Percentiles rank a stretch among this genome's conserved stretches.
Conservation (phyloP, 2,113 vertebrate genomes). For the Cochlearius cochlearius region DNA sequence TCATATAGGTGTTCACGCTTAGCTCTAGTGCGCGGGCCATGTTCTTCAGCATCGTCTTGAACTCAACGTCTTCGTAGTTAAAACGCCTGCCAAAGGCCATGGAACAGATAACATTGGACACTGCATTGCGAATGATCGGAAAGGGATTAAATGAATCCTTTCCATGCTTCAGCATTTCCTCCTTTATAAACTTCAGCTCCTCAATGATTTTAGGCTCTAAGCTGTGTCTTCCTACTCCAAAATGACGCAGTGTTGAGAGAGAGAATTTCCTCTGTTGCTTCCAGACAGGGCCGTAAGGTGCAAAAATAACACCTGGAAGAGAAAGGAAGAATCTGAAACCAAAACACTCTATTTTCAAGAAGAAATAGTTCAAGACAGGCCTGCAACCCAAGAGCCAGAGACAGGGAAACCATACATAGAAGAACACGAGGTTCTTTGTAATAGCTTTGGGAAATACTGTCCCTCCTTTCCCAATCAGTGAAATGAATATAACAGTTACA, state of each 20-base stretch:
- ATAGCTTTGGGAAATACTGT: not conserved
- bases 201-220: constrained; percentile 89
- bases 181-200: constrained; percentile 83
- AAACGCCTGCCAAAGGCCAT: constrained; percentile 89
- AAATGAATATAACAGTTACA: not conserved
- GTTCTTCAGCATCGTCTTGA: constrained; percentile 81
- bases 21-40: constrained; percentile 88
- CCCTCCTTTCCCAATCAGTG: not conserved
- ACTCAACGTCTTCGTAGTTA: constrained; percentile 83
- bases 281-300: constrained; percentile 90
- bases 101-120: constrained; percentile 94
- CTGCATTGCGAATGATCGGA: constrained; percentile 80
- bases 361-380: not conserved
- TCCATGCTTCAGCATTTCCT: constrained; percentile 79
- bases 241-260: constrained; percentile 85
- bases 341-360: not conserved
- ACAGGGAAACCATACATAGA: not conserved
- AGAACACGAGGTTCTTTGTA: not conserved
- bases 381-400: not conserved
- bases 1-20: constrained; percentile 76
- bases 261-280: constrained; percentile 91
- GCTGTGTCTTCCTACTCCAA: constrained; percentile 89
- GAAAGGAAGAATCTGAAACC: not conserved
- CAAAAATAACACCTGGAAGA: constrained; percentile 90
- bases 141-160: constrained; percentile 72